Conservation (phyloP, 1,140 invertebrate species). For the Hylyphantes graminicola region DNA sequence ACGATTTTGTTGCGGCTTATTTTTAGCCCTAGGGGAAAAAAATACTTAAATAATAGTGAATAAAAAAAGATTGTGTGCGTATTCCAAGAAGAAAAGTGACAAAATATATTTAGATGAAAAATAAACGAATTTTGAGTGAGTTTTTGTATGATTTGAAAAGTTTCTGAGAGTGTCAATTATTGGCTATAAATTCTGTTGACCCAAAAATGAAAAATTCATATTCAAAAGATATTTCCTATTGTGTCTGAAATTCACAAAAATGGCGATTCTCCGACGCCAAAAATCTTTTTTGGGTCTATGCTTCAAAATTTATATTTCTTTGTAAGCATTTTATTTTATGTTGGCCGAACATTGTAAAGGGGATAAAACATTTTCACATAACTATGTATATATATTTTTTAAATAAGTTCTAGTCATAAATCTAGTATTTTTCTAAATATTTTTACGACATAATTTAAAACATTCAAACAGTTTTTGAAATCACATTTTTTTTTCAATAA, state of each 20-base stretch:
- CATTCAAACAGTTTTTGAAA: no score
- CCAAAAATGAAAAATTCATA: slow-evolving; percentile 14
- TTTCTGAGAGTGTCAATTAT: slow-evolving; percentile 38
- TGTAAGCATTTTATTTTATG: no score
- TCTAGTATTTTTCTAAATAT: no score
- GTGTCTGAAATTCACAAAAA: neutral
- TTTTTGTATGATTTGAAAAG: slow-evolving; percentile 16
- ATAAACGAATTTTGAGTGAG: neutral
- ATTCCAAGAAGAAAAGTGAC: neutral
- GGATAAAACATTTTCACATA: no score
- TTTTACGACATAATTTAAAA: no score
- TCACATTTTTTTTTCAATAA: no score
- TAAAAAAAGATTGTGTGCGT: neutral
- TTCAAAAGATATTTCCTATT: no score
- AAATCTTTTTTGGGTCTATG: no score
- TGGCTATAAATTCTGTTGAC: slow-evolving; percentile 18
- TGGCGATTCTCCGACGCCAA: neutral
- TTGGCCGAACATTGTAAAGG: no score
- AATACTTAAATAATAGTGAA: slow-evolving; percentile 12
- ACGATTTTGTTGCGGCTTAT: slow-evolving; percentile 46
- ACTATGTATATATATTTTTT: no score
- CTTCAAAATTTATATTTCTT: no score
- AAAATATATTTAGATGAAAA: slow-evolving; percentile 14
- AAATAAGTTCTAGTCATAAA: no score
- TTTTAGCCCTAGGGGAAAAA: slow-evolving; percentile 24